phyloP scores from a whole-genome alignment of 2,113 vertebrate species.

The Anhinga rufa region DNA sequence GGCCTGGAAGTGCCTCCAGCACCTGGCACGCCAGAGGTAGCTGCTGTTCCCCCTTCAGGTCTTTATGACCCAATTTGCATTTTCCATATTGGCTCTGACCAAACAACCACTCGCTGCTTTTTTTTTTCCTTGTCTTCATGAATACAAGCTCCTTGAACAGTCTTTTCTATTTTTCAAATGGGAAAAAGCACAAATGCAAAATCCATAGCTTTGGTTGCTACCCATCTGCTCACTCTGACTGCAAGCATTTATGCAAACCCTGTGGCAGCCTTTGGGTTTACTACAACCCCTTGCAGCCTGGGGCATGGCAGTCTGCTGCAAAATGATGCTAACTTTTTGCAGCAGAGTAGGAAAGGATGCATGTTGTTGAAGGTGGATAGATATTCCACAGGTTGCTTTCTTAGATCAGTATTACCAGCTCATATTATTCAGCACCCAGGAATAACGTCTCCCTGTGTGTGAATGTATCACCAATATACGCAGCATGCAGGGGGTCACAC shows the following conservation, averaged over 20 bases:
- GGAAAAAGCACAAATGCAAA: background rate
- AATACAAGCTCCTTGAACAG: background rate
- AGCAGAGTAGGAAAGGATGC: background rate
- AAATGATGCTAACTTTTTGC: accelerated
- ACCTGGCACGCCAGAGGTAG: background rate
- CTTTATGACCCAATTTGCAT: background rate
- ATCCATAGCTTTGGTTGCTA: background rate
- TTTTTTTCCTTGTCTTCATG: background rate
- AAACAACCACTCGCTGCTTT: background rate
- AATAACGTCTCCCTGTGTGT: background rate
- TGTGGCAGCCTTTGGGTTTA: background rate
- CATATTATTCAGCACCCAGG: background rate
- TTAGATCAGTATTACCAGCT: background rate
- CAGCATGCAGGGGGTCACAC: accelerated
- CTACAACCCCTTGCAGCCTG: accelerated
- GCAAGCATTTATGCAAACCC: background rate
- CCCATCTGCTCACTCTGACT: background rate
- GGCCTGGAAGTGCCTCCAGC: background rate
- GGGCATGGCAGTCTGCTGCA: background rate
- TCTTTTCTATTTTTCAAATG: background rate
- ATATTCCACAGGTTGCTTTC: background rate
- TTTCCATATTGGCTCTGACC: background rate
- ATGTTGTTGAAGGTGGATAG: background rate
- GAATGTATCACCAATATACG: accelerated
- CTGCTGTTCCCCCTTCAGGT: background rate